phyloP scores from a whole-genome alignment of 2,797 vertebrate genomes.

The Hydrocynus forskahlii region DNA sequence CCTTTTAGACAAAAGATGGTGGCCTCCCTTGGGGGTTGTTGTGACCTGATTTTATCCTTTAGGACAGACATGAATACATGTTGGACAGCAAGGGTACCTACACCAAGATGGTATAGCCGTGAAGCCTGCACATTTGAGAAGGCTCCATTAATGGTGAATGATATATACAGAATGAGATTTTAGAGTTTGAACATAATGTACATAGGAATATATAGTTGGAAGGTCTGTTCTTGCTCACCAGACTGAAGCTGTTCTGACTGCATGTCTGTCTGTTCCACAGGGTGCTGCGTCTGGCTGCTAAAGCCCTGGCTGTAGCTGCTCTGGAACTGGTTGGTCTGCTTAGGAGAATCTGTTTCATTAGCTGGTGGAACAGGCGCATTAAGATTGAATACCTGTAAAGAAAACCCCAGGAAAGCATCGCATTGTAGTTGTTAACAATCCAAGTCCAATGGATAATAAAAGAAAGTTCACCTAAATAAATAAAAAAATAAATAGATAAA shows the following conservation, averaged over 20 bases:
- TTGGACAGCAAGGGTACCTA: too few relatives aligned
- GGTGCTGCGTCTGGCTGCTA: constrained; percentile 85
- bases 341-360: constrained; percentile 91
- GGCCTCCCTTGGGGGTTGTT: too few relatives aligned
- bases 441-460: neutral
- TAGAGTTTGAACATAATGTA: too few relatives aligned
- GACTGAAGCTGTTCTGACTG: constrained; percentile 93
- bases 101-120: too few relatives aligned
- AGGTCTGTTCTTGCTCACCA: constrained; percentile 75
- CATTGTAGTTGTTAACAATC: neutral
- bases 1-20: too few relatives aligned
- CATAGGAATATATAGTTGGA: too few relatives aligned
- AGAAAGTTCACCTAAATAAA: neutral
- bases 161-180: too few relatives aligned
- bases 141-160: too few relatives aligned
- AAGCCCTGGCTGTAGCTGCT: constrained; percentile 93
- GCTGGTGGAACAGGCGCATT: constrained; percentile 96
- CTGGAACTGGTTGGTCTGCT: constrained; percentile 91
- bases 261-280: constrained; percentile 92
- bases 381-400: constrained; percentile 93
- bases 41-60: too few relatives aligned
- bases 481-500: too few relatives aligned
- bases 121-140: too few relatives aligned
- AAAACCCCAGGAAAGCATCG: neutral
- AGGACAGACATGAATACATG: too few relatives aligned